These are phyloP conservation scores for Drosophila koepferae DNA, from an alignment of 2,888 invertebrate species.

Conservation along the genomic window DNA sequence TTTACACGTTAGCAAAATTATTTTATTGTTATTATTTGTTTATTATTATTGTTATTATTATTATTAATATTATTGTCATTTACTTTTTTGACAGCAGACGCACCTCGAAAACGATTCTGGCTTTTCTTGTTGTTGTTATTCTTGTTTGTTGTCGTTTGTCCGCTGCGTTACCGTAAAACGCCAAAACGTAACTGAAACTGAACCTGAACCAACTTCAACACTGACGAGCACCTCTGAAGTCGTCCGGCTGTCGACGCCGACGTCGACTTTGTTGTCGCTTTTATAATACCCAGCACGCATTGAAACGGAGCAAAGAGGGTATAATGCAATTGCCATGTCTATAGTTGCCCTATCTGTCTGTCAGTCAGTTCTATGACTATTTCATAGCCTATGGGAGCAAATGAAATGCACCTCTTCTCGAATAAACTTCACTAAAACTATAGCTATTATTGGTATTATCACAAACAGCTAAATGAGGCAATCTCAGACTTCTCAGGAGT, in stretches of 20 bases:
- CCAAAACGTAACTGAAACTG: constrained; percentile 79
- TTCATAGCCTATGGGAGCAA: not conserved
- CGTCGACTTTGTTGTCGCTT: constrained; percentile 18
- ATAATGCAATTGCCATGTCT: not conserved
- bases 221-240: constrained; percentile 63
- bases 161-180: constrained; percentile 80
- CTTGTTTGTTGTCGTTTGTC: constrained; percentile 22
- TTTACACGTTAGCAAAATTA: constrained; percentile 69
- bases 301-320: not conserved
- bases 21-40: constrained; percentile 7
- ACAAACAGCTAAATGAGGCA: no score
- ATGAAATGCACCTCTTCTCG: not conserved
- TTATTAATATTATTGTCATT: constrained; percentile 9
- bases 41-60: constrained; percentile 12
- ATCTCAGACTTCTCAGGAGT: no score
- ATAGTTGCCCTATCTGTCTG: not conserved
- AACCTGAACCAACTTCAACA: constrained; percentile 72
- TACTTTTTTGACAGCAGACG: constrained; percentile 31
- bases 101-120: constrained; percentile 35
- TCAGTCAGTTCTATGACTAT: not conserved
- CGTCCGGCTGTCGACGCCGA: constrained; percentile 38
- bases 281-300: constrained; percentile 6
- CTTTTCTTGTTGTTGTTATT: not conserved
- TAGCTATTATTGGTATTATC: no score
- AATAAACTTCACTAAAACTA: not conserved